Evolutionary conservation across 2,113 vertebrate species (phyloP).

Genomic region (Grammatotria lemairii): DNA sequence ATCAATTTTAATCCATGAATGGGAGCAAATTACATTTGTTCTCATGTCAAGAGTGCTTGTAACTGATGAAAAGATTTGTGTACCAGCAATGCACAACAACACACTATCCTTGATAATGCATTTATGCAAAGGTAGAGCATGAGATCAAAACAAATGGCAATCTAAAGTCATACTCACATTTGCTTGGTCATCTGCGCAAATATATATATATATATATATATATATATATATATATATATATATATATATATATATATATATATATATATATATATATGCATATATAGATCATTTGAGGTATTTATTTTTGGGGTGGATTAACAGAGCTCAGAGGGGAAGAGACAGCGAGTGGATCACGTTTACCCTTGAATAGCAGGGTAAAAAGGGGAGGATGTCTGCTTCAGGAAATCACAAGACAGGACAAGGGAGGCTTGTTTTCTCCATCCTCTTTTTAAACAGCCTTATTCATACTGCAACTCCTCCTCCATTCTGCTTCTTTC

Average conservation of each 20-base stretch:
- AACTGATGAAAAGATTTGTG: neutral
- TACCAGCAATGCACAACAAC: neutral
- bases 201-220: neutral
- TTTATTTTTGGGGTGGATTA: slow-evolving; percentile 41
- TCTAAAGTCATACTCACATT: neutral
- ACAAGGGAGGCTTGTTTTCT: slow-evolving; percentile 67
- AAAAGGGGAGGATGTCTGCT: slow-evolving; percentile 66
- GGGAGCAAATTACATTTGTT: neutral
- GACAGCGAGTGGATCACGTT: slow-evolving; percentile 37
- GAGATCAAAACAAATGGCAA: neutral
- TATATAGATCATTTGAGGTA: neutral
- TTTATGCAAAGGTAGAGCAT: neutral
- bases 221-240: neutral
- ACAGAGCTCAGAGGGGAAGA: slow-evolving; percentile 18
- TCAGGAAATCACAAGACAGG: slow-evolving; percentile 56
- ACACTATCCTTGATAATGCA: neutral
- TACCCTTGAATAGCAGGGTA: slow-evolving; percentile 58
- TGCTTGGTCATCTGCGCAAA: neutral
- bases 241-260: no score
- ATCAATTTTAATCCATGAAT: neutral
- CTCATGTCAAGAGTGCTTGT: neutral
- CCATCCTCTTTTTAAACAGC: slow-evolving; percentile 61
- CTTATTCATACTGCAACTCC: slow-evolving; percentile 64
- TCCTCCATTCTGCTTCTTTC: slow-evolving; percentile 66
- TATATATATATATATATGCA: neutral